Evolutionary conservation across 1,140 invertebrate genomes (phyloP).

Genomic region (Tribolium castaneum): DNA sequence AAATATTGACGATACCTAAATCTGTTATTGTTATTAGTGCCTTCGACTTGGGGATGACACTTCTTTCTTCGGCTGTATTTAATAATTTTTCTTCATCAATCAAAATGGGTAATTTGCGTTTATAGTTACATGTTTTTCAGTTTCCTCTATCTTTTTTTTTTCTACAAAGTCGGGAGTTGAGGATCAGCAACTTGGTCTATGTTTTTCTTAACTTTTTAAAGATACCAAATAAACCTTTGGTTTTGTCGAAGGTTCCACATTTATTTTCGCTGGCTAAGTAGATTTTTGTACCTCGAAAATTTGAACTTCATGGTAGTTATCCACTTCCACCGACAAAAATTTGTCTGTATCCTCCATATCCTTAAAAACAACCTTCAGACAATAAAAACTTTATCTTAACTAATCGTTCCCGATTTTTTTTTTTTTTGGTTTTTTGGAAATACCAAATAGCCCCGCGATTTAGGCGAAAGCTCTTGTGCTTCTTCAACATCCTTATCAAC

Average conservation of each 20-base stretch:
- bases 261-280: neutral
- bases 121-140: neutral
- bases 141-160: neutral
- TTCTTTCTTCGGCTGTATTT: neutral
- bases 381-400: slow-evolving; percentile 11
- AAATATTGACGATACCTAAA: too few relatives aligned
- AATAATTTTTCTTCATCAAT: neutral
- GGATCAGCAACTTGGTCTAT: neutral
- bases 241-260: slow-evolving; percentile 4
- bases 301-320: slow-evolving; percentile 51
- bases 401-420: slow-evolving; percentile 48
- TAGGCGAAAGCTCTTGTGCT: neutral
- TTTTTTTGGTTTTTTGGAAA: slow-evolving; percentile 46
- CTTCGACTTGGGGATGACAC: neutral
- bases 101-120: neutral
- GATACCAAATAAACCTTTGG: slow-evolving; percentile 2
- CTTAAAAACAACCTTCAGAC: slow-evolving; percentile 26
- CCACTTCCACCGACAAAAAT: slow-evolving; percentile 51
- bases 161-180: neutral
- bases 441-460: slow-evolving; percentile 37
- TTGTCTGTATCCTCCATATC: slow-evolving; percentile 40
- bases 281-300: slow-evolving; percentile 15
- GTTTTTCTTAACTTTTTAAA: slow-evolving; percentile 46
- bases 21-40: too few relatives aligned
- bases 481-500: neutral